Evolutionary conservation across 1,140 invertebrate genomes (phyloP), one percentile per base, ranked within the genome.

Genomic region (Cyclargus thomasi): DNA sequence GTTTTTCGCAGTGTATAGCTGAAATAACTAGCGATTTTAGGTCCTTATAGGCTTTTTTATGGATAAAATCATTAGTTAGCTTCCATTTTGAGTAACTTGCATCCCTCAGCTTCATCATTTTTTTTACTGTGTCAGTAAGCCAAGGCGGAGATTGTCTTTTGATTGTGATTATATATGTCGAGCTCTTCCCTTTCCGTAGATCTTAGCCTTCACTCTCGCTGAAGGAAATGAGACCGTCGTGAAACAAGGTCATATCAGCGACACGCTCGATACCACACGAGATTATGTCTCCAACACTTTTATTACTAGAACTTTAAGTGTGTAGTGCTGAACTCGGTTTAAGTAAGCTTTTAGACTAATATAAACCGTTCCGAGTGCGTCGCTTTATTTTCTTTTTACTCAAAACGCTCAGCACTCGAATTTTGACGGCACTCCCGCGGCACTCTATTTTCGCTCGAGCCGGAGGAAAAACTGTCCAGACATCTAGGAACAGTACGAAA

Each of bases 301-400:
- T 47, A 39, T 39, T 39, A 14, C 36, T 47, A 14, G 0, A 14
- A 47, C 29, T 29, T 0, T 4, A 6, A 29, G 29, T 5, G 29
- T 47, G 39, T 16, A 47, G 11, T 8, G 39, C 39, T 14, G 5
- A 8, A 16, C 39, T 47, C 39, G 1, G 4, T 47, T 16, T 20
- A 59, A 59, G 20, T 59, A 59, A 59, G 55, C 55, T 57, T 57
- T 57, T 57, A 57, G 55, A 18, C 2, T 57, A 57, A 57, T 57
- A 18, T 20, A 10, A 57, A 20, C 4, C 5, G 17, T 17, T 1
- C 7, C 17, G 55, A 10, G 55, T 57, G 17, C 55, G 17, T 20
- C 21, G 17, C 55, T 57, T 20, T 57, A 57, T 57, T 57, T 57
- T 57, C 55, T 57, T 57, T 57, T 1, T 20, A 57, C 55, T 57